Conservation (phyloP, 1,140 invertebrate genomes). For the Zeugodacus cucurbitae region DNA sequence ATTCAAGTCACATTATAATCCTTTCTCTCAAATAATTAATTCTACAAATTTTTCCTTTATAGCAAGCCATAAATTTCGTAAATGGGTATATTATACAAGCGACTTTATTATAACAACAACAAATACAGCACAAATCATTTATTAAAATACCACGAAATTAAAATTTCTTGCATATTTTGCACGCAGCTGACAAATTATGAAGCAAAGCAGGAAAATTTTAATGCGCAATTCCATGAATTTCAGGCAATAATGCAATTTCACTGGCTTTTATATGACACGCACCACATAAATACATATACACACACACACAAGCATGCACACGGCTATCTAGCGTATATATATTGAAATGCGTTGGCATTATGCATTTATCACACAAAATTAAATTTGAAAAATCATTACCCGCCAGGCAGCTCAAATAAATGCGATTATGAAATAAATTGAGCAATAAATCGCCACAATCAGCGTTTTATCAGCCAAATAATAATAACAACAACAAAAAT, state of each 20-base stretch:
- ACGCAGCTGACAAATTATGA: neutral
- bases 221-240: neutral
- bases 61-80: no score
- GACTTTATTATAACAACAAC: no score
- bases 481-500: neutral
- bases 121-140: neutral
- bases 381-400: conserved; percentile 26
- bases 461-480: neutral
- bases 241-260: neutral
- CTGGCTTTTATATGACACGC: neutral
- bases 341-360: neutral
- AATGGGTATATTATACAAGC: no score
- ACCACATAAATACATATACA: neutral
- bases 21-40: no score
- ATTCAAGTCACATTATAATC: no score
- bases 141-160: neutral
- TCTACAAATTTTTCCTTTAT: no score
- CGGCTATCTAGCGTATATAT: neutral
- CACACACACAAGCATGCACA: neutral
- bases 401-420: conserved; percentile 1
- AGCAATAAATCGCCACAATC: conserved; percentile 12
- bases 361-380: neutral
- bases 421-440: conserved; percentile 16
- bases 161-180: neutral
- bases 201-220: neutral